Base-by-base conservation (phyloP, 1,140 invertebrate genomes). In the Bombus consobrinus region DNA sequence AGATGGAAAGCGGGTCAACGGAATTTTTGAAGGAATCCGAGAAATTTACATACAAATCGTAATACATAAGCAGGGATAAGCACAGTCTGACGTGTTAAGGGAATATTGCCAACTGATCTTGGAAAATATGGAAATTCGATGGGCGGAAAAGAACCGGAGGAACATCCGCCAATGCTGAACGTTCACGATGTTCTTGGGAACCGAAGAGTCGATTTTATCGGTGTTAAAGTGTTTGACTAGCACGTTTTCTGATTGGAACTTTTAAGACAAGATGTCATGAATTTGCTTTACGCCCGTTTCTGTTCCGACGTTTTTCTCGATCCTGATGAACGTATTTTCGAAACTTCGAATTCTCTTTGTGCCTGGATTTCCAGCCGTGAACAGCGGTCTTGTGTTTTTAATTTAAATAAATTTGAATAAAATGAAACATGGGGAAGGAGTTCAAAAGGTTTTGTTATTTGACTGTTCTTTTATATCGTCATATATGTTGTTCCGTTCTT, bases 111-210 rank as follows among this genome's bases (percentile, higher is more conserved):
- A 43, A 81, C 39, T 53, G 69, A 74, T 81, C 69, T 73, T 34
- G 37, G 22, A 32, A 73, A 81, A 37, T 81, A 81, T 81, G 43
- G 80, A 81, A 73, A 43, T 74, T 43, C 53, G 25, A 41, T 59
- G 22, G 28, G 10, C 10, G 8, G 10, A 28, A 25, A 73, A 64
- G 62, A 66, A 32, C 22, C 15, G 64, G 8, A 25, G 2, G 3
- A 62, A 62, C 77, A 6, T 32, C 12, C 22, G 18, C 4, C 34
- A 32, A 81, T 57, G 39, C 41, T 41, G 43, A 43, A 80, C 39
- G 4, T 43, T 53, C 57, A 28, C 28, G 34, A 5, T 57, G 10
- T 41, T 43, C 37, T 25, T 9, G 4, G 32, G 8, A 18, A 66
- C 18, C 39, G 41, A 32, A 15, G 3, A 74, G 41, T 37, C 74